A percentile compares a stretch with the other conserved stretches of the same genome.
Conservation (phyloP, 2,888 invertebrate genomes). For the Brenthis ino region DNA sequence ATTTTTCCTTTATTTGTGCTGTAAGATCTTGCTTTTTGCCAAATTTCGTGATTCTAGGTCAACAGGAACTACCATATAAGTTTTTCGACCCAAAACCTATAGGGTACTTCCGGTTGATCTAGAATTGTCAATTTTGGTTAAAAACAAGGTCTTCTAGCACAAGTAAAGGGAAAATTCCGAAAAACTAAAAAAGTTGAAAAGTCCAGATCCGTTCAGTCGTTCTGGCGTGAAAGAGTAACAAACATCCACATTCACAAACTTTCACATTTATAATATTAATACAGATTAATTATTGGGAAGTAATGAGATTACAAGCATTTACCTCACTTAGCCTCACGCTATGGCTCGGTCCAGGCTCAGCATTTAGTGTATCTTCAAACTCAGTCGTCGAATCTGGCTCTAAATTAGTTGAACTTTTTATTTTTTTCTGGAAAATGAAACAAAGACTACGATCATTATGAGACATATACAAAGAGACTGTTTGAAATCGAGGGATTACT, state of each 20-base stretch:
- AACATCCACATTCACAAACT: neutral
- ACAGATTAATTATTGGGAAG: too few species aligned
- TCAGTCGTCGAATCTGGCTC: constrained; percentile 69
- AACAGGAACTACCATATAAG: too few species aligned
- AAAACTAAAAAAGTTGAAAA: too few species aligned
- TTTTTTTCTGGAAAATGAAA: constrained; percentile 32
- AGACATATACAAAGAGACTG: neutral
- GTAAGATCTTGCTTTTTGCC: too few species aligned
- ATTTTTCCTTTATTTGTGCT: too few species aligned
- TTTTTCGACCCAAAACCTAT: too few species aligned
- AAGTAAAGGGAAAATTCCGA: too few species aligned
- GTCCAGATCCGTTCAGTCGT: neutral
- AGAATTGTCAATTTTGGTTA: too few species aligned
- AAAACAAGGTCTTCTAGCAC: too few species aligned
- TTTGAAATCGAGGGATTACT: too few species aligned
- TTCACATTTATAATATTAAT: neutral
- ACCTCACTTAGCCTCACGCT: constrained; percentile 22
- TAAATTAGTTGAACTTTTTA: constrained; percentile 41
- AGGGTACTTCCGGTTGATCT: too few species aligned
- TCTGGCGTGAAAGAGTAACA: neutral
- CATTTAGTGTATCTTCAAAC: constrained; percentile 40
- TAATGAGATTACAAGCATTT: neutral
- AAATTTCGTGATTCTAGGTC: too few species aligned
- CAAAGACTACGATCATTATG: neutral
- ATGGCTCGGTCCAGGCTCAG: constrained; percentile 24